A percentile compares a stretch with the other conserved stretches of the same genome.
These are phyloP conservation scores for Onychostoma macrolepis DNA, from an alignment of 2,113 vertebrate genomes.

Conservation along the genomic window DNA sequence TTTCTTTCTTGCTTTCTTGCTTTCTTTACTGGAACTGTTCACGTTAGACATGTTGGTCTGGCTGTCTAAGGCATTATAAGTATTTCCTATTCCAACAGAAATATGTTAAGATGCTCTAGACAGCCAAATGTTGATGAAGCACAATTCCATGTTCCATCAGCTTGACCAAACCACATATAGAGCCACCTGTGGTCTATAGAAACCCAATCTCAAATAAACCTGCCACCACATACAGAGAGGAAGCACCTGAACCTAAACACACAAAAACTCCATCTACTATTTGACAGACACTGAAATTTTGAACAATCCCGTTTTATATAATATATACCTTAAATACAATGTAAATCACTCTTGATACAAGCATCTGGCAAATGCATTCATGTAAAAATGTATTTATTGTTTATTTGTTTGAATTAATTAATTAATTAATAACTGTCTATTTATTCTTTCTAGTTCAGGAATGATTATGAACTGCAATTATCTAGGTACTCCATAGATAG, in stretches of 20 bases:
- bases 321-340: background rate
- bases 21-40: conserved; percentile 20
- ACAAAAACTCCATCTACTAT: background rate
- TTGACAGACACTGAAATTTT: background rate
- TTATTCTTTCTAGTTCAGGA: background rate
- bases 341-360: background rate
- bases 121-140: conserved; percentile 28
- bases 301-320: background rate
- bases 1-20: background rate
- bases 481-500: background rate
- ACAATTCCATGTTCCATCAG: background rate
- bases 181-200: background rate
- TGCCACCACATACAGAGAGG: conserved; percentile 3
- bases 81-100: conserved; percentile 28
- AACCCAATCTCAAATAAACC: conserved; percentile 25
- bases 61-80: conserved; percentile 7
- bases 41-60: conserved; percentile 1
- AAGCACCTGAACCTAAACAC: background rate
- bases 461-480: background rate
- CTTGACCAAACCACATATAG: conserved; percentile 7
- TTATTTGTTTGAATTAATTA: background rate
- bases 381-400: background rate
- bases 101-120: conserved; percentile 26
- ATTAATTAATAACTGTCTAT: background rate
- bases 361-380: background rate